Evolutionary conservation across 2,888 invertebrate species (phyloP).

Genomic region (Tyria jacobaeae): DNA sequence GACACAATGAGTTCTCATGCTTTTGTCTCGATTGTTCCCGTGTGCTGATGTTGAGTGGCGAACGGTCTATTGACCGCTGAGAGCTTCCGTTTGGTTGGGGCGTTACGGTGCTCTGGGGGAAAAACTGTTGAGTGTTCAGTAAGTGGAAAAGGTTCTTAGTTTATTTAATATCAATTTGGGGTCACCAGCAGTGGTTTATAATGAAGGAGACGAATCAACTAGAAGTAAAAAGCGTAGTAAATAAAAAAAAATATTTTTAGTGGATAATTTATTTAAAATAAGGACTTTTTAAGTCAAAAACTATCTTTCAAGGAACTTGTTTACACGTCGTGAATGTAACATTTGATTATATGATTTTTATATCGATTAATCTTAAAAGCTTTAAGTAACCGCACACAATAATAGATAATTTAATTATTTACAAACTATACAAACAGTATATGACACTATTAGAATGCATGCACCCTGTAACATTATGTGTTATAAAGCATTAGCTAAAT

Average conservation of each 20-base stretch:
- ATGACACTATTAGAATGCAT: too few species aligned
- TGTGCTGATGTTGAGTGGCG: slow-evolving; percentile 45
- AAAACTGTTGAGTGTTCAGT: slow-evolving; percentile 12
- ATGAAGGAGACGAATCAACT: background rate
- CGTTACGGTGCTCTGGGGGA: slow-evolving; percentile 15
- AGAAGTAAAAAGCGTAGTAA: background rate
- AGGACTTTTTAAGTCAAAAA: too few species aligned
- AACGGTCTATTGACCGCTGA: slow-evolving; percentile 75
- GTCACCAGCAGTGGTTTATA: background rate
- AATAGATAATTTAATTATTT: too few species aligned
- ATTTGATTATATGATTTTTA: too few species aligned
- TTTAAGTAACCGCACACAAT: too few species aligned
- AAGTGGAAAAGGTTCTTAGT: slow-evolving; percentile 11
- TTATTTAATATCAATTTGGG: slow-evolving; percentile 11
- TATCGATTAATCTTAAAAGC: too few species aligned
- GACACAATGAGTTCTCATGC: slow-evolving; percentile 65
- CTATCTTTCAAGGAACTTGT: too few species aligned
- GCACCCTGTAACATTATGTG: too few species aligned
- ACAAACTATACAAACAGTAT: too few species aligned
- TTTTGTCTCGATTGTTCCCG: slow-evolving; percentile 61
- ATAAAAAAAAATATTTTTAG: background rate
- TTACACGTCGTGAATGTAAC: too few species aligned
- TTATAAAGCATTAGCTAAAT: too few species aligned
- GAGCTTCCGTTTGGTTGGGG: slow-evolving; percentile 66
- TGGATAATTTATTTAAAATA: too few species aligned